These are phyloP conservation scores for Drosophila saltans DNA, from an alignment of 1,140 invertebrate species.

Conservation along the genomic window DNA sequence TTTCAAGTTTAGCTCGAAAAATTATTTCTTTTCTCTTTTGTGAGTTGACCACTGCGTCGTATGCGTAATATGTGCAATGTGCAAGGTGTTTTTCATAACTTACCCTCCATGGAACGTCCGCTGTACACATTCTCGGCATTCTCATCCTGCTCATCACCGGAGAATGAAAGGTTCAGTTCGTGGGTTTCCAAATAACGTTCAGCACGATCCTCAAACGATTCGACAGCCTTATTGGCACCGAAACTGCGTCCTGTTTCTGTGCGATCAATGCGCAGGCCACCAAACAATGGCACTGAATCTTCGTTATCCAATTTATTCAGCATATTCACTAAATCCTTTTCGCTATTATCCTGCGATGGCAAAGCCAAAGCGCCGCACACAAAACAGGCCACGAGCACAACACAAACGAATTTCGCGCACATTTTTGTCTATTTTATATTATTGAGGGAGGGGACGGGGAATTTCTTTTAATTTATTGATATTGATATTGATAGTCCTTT, in stretches of 20 bases:
- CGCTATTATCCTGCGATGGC: slow-evolving; percentile 77
- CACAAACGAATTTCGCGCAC: slow-evolving; percentile 82
- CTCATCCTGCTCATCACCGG: slow-evolving; percentile 72
- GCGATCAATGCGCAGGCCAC: slow-evolving; percentile 76
- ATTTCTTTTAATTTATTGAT: slow-evolving; percentile 25
- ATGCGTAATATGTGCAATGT: slow-evolving; percentile 32
- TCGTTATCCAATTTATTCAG: slow-evolving; percentile 83
- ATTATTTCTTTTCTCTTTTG: background rate
- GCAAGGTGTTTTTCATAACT: slow-evolving; percentile 37
- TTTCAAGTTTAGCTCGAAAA: background rate
- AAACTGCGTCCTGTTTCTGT: slow-evolving; percentile 69
- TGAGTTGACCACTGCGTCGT: slow-evolving; percentile 16
- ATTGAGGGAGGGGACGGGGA: slow-evolving; percentile 7
- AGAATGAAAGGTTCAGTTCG: slow-evolving; percentile 82
- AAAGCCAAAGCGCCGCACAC: slow-evolving; percentile 71
- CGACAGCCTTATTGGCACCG: slow-evolving; percentile 61
- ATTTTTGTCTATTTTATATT: slow-evolving; percentile 55
- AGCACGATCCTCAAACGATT: slow-evolving; percentile 83
- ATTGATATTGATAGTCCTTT: slow-evolving; percentile 59
- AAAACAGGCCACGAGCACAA: slow-evolving; percentile 76
- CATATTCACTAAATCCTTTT: slow-evolving; percentile 83
- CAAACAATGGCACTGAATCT: slow-evolving; percentile 80
- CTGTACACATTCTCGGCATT: slow-evolving; percentile 70
- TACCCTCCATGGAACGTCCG: slow-evolving; percentile 79
- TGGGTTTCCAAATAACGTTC: slow-evolving; percentile 83